phyloP scores from a whole-genome alignment of 2,113 vertebrate genomes.

The Zeus faber region DNA sequence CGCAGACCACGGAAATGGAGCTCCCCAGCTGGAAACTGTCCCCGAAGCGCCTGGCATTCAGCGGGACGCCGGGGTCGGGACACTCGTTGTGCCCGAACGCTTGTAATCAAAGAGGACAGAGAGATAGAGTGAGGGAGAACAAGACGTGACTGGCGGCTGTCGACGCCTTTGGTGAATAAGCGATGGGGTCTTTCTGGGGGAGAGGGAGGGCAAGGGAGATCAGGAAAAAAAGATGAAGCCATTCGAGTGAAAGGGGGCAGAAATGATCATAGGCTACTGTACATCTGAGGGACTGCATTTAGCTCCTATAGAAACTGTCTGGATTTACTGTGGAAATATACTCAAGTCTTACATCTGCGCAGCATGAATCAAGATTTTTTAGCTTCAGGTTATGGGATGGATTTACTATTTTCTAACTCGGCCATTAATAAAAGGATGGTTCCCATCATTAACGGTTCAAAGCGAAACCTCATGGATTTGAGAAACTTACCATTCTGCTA shows the following conservation, averaged over 20 bases:
- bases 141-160: conserved; percentile 5
- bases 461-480: too few species aligned
- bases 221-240: conserved; percentile 44
- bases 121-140: conserved; percentile 8
- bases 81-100: conserved; percentile 98
- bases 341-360: too few species aligned
- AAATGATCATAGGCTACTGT: conserved; percentile 20
- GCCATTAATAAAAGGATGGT: too few species aligned
- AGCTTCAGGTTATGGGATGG: too few species aligned
- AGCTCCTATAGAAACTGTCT: too few species aligned
- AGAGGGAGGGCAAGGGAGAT: conserved; percentile 24
- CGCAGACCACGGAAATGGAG: conserved; percentile 94
- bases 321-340: too few species aligned
- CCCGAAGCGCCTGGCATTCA: conserved; percentile 92
- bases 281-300: conserved; percentile 5
- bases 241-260: not conserved
- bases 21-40: conserved; percentile 94
- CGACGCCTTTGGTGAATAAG: conserved; percentile 37
- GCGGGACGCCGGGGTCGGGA: conserved; percentile 91
- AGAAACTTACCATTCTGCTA: too few species aligned
- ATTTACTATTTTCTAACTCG: too few species aligned
- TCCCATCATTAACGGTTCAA: too few species aligned
- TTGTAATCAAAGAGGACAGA: conserved; percentile 60
- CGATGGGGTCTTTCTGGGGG: conserved; percentile 34
- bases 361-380: too few species aligned